phyloP scores from a whole-genome alignment of 2,888 invertebrate genomes.

The Malthinus seriepunctatus region DNA sequence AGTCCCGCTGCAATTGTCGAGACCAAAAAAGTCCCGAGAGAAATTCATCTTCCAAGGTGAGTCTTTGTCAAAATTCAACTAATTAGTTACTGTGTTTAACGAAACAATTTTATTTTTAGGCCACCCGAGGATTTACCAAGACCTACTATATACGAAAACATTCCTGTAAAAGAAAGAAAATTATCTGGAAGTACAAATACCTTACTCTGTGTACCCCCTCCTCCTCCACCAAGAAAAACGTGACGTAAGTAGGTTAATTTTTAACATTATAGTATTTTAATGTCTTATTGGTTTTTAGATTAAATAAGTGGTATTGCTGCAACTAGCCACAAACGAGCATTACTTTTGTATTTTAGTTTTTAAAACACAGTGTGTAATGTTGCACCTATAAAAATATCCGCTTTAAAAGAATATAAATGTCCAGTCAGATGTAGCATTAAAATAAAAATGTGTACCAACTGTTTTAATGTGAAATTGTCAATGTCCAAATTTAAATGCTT shows the following conservation, averaged over 20 bases:
- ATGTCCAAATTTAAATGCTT: conserved; percentile 25
- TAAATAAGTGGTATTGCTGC: conserved; percentile 1
- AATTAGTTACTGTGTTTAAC: neutral
- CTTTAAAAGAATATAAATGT: conserved; percentile 14
- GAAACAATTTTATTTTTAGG: conserved; percentile 44
- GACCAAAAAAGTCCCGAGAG: conserved; percentile 43
- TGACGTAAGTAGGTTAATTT: conserved; percentile 45
- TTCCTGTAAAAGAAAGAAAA: conserved; percentile 55
- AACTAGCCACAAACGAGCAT: neutral
- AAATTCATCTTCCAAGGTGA: conserved; percentile 51
- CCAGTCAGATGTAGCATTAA: conserved; percentile 11
- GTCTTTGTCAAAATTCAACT: neutral
- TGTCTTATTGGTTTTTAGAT: neutral
- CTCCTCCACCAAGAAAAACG: conserved; percentile 51
- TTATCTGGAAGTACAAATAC: conserved; percentile 40
- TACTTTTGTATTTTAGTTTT: conserved; percentile 1
- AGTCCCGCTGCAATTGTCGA: conserved; percentile 37
- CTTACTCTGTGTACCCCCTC: conserved; percentile 45
- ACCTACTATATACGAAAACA: conserved; percentile 58
- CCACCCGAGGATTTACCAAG: conserved; percentile 59
- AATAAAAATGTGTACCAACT: conserved; percentile 8
- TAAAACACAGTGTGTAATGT: conserved; percentile 14
- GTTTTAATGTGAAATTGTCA: conserved; percentile 18
- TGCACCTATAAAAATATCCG: conserved; percentile 14
- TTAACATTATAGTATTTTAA: neutral